Base-by-base conservation (phyloP, 2,113 vertebrate genomes). In the Chloroceryle aenea region DNA sequence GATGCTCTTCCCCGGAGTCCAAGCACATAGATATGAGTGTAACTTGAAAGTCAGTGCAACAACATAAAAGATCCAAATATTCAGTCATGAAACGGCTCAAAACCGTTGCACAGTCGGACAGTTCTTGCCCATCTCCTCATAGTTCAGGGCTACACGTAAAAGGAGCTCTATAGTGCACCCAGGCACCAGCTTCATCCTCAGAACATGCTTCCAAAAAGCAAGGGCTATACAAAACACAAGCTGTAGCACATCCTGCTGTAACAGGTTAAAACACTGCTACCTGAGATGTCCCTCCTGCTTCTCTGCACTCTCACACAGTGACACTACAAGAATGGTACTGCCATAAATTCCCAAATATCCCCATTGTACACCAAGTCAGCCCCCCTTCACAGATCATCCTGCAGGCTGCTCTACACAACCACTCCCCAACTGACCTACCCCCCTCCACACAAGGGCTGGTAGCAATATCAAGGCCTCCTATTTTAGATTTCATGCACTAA, bases 361-460 rank as follows among this genome's bases (percentile, higher is more conserved):
- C 42, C 36, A 26, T 52, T 27, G 53, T 48, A 23, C 71, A 38
- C 8, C 10, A 6, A 26, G 32, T 1, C 53, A 81, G 40, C 30
- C 53, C 2, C 32, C 72, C 25, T 77, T 74, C 45, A 64, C 38
- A 62, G 58, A 20, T 18, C 30, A 3, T 26, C n/a, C 63, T 42
- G 15, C 61, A 66, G 55, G 36, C 23, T 69, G 36, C 48, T 68
- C 77, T 40, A 27, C n/a, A 30, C 42, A 8, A 27, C 7, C 18
- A 13, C 56, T 56, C 29, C 20, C 40, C 38, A 32, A 8, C 9
- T 10, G 6, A 14, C 40, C 32, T 55, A 18, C 25, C 40, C 2
- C 1, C 20, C 13, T 18, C 2, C 14, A 22, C 34, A 21, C 48
- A 45, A 36, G 0, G 3, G 3, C 27, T 20, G 42, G 30, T 22